These are phyloP conservation scores for Laothoe populi DNA, from an alignment of 2,888 invertebrate species.

Conservation along the genomic window DNA sequence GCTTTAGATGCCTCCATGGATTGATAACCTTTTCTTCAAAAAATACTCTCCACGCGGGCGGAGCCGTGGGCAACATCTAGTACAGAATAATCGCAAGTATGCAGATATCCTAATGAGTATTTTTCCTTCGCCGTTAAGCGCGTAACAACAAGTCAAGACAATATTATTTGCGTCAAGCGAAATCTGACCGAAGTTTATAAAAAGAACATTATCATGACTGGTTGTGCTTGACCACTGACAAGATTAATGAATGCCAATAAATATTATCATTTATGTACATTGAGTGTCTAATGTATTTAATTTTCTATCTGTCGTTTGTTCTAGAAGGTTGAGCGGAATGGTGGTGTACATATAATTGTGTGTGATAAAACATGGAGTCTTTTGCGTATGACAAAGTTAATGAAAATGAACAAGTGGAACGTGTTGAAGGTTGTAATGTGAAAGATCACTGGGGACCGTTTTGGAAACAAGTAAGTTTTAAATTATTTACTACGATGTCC, in stretches of 20 bases:
- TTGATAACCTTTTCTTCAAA: too few relatives aligned
- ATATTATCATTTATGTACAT: not conserved
- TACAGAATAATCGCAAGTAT: too few relatives aligned
- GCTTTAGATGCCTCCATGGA: too few relatives aligned
- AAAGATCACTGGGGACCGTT: not conserved
- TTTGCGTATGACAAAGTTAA: not conserved
- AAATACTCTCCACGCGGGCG: too few relatives aligned
- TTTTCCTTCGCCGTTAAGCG: too few relatives aligned
- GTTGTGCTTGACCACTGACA: not conserved
- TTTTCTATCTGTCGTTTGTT: not conserved
- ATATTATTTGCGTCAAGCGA: not conserved
- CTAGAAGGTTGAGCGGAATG: not conserved
- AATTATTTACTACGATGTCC: not conserved
- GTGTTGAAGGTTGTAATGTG: not conserved
- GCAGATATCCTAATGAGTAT: too few relatives aligned
- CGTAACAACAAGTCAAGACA: too few relatives aligned
- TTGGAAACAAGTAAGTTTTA: slow-evolving; percentile 13
- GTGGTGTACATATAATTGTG: not conserved
- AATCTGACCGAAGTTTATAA: not conserved
- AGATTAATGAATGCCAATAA: not conserved
- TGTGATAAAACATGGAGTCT: not conserved
- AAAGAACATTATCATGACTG: not conserved
- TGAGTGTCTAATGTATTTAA: not conserved
- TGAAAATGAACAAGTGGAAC: not conserved
- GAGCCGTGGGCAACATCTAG: too few relatives aligned